Evolutionary conservation across 2,113 vertebrate species (phyloP).

Genomic region (Larimichthys polyactis): DNA sequence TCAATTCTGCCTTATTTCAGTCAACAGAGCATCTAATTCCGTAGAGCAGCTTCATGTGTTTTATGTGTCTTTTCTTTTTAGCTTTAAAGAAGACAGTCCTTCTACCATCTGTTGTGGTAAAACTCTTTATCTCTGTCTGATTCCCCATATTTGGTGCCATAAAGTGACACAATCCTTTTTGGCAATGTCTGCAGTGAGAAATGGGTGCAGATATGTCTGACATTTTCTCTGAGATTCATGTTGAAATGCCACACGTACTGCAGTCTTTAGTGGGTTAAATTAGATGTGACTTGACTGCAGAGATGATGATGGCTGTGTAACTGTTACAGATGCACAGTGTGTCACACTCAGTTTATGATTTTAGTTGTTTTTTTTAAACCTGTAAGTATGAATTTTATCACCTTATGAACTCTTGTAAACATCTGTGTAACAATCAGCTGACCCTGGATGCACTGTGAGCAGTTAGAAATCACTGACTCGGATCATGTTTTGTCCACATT

Average conservation of each 20-base stretch:
- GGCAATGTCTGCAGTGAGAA: not conserved
- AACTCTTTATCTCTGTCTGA: not conserved
- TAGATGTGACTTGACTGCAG: slow-evolving; percentile 2
- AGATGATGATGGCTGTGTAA: not conserved
- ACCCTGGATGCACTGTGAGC: slow-evolving; percentile 7
- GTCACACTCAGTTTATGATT: slow-evolving; percentile 2
- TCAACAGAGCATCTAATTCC: not conserved
- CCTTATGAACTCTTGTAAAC: not conserved
- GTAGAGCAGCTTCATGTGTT: not conserved
- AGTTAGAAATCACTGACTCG: not conserved
- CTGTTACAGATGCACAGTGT: not conserved
- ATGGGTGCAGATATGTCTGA: not conserved
- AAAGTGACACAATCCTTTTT: not conserved
- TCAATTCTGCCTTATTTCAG: not conserved
- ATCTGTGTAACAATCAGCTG: slow-evolving; percentile 17
- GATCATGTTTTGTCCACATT: not conserved
- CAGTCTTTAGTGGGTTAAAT: not conserved
- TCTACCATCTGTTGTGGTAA: not conserved
- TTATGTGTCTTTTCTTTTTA: not conserved
- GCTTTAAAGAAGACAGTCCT: not conserved
- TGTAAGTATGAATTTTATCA: not conserved
- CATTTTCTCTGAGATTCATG: slow-evolving; percentile 2
- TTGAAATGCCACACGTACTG: not conserved
- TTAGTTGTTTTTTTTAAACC: slow-evolving; percentile 5
- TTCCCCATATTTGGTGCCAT: not conserved